Percentiles rank a stretch among this genome's conserved stretches.
Evolutionary conservation across 1,140 invertebrate species (phyloP).

Genomic region (Drosophila sucinea): DNA sequence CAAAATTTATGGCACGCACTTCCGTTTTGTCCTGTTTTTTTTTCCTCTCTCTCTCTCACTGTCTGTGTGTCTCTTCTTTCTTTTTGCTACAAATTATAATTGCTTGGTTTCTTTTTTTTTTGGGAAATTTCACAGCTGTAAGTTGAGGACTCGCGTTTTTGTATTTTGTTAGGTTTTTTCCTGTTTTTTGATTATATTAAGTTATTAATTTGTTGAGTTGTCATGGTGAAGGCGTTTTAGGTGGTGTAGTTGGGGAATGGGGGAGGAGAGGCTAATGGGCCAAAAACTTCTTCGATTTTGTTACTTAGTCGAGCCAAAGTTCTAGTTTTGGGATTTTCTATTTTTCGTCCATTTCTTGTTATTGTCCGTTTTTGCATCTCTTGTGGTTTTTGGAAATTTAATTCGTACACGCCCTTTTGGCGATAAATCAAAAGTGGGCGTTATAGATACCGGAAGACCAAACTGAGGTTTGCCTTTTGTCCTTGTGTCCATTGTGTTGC

Average conservation of each 20-base stretch:
- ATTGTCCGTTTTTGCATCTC: background rate
- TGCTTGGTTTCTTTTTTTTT: constrained; percentile 71
- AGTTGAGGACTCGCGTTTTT: constrained; percentile 65
- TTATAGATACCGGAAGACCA: constrained; percentile 10
- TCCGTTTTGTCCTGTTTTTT: constrained; percentile 64
- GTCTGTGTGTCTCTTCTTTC: constrained; percentile 4
- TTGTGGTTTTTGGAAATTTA: background rate
- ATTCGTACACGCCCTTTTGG: background rate
- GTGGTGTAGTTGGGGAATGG: constrained; percentile 11
- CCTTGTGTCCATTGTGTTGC: background rate
- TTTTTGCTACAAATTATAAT: constrained; percentile 77
- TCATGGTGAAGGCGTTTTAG: constrained; percentile 59
- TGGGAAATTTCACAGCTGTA: constrained; percentile 79
- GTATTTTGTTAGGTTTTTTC: constrained; percentile 72
- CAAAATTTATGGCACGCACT: constrained; percentile 81
- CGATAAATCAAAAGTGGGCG: constrained; percentile 12
- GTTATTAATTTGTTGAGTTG: constrained; percentile 82
- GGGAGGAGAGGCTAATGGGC: constrained; percentile 25
- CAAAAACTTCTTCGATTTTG: constrained; percentile 3
- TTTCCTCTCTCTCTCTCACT: constrained; percentile 22
- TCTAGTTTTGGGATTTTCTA: background rate
- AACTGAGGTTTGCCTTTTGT: constrained; percentile 6
- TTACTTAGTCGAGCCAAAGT: background rate
- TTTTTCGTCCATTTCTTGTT: background rate
- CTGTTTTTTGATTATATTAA: constrained; percentile 80